Percentiles rank a stretch among this genome's conserved stretches.
phyloP scores from a whole-genome alignment of 1,140 invertebrate genomes.

The Drosophila pseudoobscura region DNA sequence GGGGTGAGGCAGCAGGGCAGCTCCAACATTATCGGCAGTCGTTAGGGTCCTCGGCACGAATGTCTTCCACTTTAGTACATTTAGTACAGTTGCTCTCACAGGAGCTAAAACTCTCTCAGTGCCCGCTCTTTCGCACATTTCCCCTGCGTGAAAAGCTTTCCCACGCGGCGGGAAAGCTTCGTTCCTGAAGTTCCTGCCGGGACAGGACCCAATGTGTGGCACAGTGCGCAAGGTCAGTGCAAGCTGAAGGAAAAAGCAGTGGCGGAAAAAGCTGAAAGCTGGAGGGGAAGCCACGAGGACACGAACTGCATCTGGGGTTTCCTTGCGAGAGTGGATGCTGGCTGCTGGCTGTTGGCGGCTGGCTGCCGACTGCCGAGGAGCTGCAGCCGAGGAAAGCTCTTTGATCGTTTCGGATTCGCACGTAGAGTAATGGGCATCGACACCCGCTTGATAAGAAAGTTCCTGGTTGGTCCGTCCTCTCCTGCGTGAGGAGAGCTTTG shows the following conservation, averaged over 20 bases:
- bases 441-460: slow-evolving; percentile 59
- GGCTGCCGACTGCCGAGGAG: background rate
- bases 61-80: slow-evolving; percentile 6
- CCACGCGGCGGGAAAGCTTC: slow-evolving; percentile 46
- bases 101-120: slow-evolving; percentile 13
- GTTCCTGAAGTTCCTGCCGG: slow-evolving; percentile 71
- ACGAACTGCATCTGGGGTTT: slow-evolving; percentile 18
- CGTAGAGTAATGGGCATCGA: slow-evolving; percentile 15
- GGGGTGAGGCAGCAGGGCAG: background rate
- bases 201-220: slow-evolving; percentile 52
- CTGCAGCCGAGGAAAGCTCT: slow-evolving; percentile 64
- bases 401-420: slow-evolving; percentile 63
- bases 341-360: slow-evolving; percentile 1
- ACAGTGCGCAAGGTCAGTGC: slow-evolving; percentile 78
- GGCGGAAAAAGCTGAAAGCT: slow-evolving; percentile 49
- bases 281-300: slow-evolving; percentile 25
- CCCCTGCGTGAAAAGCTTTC: slow-evolving; percentile 59
- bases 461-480: slow-evolving; percentile 11
- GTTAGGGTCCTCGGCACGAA: too few relatives aligned
- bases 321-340: slow-evolving; percentile 6
- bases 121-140: slow-evolving; percentile 30
- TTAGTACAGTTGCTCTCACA: slow-evolving; percentile 27
- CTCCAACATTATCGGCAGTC: too few relatives aligned
- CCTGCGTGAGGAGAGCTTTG: slow-evolving; percentile 41
- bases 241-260: slow-evolving; percentile 53